Base-by-base conservation (phyloP, 2,113 vertebrate genomes). In the Hyla sarda region DNA sequence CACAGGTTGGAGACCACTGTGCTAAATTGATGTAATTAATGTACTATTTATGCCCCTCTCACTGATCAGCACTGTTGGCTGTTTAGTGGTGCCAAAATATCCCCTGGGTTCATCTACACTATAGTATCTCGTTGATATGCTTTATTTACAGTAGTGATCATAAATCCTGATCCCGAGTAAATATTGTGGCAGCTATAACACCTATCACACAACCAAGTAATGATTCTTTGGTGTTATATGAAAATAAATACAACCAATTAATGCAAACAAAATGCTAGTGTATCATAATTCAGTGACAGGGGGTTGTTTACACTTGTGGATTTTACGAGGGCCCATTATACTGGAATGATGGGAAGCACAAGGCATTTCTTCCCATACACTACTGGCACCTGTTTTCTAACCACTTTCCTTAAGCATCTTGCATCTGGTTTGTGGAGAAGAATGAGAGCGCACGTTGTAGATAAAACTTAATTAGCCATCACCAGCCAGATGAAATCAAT, bases 391-490 rank as follows among this genome's bases (percentile, higher is more conserved):
- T 89, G 23, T 89, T 83, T 76, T 87, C 89, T 71, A 87, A 34
- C 52, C 74, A 87, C 73, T 54, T 89, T 17, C 81, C 88, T 87
- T 89, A 86, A 92, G 90, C 91, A 88, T 58, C 79, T 80, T 87
- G 77, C 28, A 90, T 79, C 77, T 76, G 90, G 28, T 80, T 89
- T 88, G 73, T 88, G 90, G 88, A 90, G 88, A 87, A 80, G 85
- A 90, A 28, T 3, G 67, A 89, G 90, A 88, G 47, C 84, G 34
- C 84, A 81, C 60, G n/a, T 85, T 91, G 88, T 82, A 85, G 67
- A 85, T 83, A 88, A 82, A 92, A 92, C 56, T 90, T 92, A 92
- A 93, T 93, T 89, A 92, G 77, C 77, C 87, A 89, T 89, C 74
- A 88, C 0, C 1, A 52, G 88, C 82, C 78, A 88, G 81, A 89